phyloP scores from a whole-genome alignment of 2,797 vertebrate genomes.

The Lemur catta region DNA sequence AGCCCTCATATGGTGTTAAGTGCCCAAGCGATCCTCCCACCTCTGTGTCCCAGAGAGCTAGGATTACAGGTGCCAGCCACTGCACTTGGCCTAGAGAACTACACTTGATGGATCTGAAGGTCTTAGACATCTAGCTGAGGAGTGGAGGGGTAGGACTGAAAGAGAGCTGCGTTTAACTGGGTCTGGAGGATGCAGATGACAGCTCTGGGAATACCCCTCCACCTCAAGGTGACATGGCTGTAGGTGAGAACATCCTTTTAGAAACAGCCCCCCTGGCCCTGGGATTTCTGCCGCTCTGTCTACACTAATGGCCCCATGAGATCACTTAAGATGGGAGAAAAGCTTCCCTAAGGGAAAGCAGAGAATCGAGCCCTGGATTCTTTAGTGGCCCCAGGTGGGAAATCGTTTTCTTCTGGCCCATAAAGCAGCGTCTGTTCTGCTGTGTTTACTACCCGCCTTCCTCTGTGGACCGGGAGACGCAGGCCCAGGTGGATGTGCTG shows the following conservation, averaged over 20 bases:
- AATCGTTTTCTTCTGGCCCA: constrained; percentile 15
- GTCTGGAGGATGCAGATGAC: not conserved
- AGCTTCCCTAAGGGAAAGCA: not conserved
- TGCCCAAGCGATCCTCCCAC: too few species aligned
- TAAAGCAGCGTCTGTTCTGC: constrained; percentile 46
- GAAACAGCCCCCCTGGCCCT: not conserved
- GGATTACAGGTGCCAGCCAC: not conserved
- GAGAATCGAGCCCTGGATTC: not conserved
- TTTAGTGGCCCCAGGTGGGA: constrained; percentile 51
- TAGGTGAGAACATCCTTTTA: not conserved
- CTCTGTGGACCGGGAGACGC: not conserved
- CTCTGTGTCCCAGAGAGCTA: not conserved
- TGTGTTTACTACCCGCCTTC: not conserved
- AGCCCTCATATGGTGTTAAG: not conserved
- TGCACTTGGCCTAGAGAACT: not conserved
- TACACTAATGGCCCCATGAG: not conserved
- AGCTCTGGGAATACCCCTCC: not conserved
- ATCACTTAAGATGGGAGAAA: not conserved
- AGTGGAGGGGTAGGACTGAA: not conserved
- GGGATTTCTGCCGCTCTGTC: not conserved
- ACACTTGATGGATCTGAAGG: not conserved
- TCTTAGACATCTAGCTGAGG: not conserved
- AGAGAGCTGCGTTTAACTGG: not conserved
- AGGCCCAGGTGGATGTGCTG: not conserved
- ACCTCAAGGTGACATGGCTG: not conserved